Base-by-base conservation (phyloP, 2,113 vertebrate genomes). In the Sceloporus undulatus region DNA sequence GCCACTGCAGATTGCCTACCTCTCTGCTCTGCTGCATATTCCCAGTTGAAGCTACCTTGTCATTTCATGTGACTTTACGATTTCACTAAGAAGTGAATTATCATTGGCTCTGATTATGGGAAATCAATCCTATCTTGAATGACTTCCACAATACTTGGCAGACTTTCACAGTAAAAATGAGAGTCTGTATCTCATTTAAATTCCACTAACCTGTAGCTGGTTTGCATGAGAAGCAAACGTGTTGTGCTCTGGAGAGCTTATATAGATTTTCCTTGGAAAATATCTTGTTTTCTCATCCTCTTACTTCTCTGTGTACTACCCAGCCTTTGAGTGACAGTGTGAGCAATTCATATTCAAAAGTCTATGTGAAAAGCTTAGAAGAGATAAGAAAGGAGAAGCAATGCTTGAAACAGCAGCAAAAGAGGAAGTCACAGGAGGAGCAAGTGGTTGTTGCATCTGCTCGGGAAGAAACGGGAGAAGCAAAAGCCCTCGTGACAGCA, bases 281-380 rank as follows among this genome's bases (percentile, higher is more conserved):
- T 9, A 29, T 62, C 54, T 23, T 0, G 19, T 38, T 18, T 74
- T 66, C 25, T 79, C n/a, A 4, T 29, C 29, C n/a, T 11, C 0
- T 25, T 14, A 23, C 6, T 23, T 19, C 7, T 85, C 8, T 9
- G 8, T 84, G 82, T 83, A 89, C 18, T 68, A 23, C 21, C 5
- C 4, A 95, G 94, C 18, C 87, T 87, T 87, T 83, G 84, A 87
- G 87, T 78, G 93, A 96, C 62, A 89, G 88, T 4, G 18, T 89
- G 14, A 71, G 87, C 42, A 73, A 91, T 82, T 90, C 89, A 81
- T 79, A 85, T 85, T 84, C 92, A 9, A 92, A 91, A 34, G 91
- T 98, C 76, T 97, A 97, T 84, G 97, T 97, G n/a, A 98, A 98
- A 95, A 98, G 96, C 79, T 97, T 98, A 84, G 98, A 99, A 76